Percentiles rank a stretch among this genome's conserved stretches.
Conservation (phyloP, 2,888 invertebrate species). For the Macaria liturata region DNA sequence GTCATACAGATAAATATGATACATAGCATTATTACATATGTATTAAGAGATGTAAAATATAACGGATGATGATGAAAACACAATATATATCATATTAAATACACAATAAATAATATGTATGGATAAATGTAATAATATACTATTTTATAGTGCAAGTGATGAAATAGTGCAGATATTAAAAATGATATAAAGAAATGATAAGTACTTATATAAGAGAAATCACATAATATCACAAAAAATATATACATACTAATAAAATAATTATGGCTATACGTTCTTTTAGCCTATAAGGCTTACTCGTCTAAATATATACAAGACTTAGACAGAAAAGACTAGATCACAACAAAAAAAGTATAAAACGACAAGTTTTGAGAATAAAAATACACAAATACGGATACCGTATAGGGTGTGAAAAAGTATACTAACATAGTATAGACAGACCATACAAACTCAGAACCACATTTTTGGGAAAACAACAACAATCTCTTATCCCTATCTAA, state of each 20-base stretch:
- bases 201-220: slow-evolving; percentile 31
- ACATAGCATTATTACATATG: not conserved
- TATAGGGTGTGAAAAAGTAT: slow-evolving; percentile 65
- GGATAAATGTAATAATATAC: not conserved
- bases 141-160: slow-evolving; percentile 16
- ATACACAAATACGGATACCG: slow-evolving; percentile 81
- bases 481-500: slow-evolving; percentile 65
- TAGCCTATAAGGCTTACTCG: slow-evolving; percentile 37
- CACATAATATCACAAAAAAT: slow-evolving; percentile 37
- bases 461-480: slow-evolving; percentile 72
- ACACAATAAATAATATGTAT: not conserved
- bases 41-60: too few relatives aligned
- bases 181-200: slow-evolving; percentile 13
- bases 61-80: too few relatives aligned
- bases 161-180: slow-evolving; percentile 28
- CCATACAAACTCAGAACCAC: slow-evolving; percentile 76
- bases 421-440: slow-evolving; percentile 74
- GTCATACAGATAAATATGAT: not conserved
- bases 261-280: slow-evolving; percentile 32
- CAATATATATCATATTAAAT: not conserved
- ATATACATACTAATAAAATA: slow-evolving; percentile 36
- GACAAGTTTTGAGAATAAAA: slow-evolving; percentile 57
- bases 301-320: slow-evolving; percentile 52
- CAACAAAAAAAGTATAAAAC: slow-evolving; percentile 43
- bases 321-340: slow-evolving; percentile 66